Base-by-base conservation (phyloP, 2,888 invertebrate genomes). In the Ommatoiulus sabulosus region DNA sequence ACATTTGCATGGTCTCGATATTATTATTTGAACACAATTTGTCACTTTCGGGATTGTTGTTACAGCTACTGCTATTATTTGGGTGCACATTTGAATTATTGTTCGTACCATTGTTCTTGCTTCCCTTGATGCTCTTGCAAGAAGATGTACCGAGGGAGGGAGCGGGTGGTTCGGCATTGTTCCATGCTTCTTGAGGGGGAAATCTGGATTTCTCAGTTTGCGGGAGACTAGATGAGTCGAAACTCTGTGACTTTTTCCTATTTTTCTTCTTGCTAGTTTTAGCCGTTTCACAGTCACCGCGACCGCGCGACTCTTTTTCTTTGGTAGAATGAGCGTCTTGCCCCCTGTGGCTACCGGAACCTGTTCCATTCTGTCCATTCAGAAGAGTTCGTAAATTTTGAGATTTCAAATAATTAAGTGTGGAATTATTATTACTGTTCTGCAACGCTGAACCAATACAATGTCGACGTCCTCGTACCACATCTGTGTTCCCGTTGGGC, bases 331-430 rank as follows among this genome's bases (percentile, higher is more conserved):
- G 86, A 44, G 12, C 35, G 35, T 80, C 80, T 4, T 80, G 80
- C 80, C 80, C 80, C 35, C 35, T 80, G 12, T 80, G 80, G 80
- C 80, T 80, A 24, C 35, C 15, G 80, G 80, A 12, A 80, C 15
- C 15, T 7, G 12, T 35, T 35, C 35, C 80, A 35, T 80, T 80
- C 12, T 80, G 80, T 15, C 80, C 80, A 80, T 80, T 80, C 3
- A 87, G 43, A 24, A 87, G n/a, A n/a, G 87, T 57, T 57, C 57
- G 46, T 87, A 87, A 87, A 87, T 87, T 87, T 52, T 52, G 48
- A 87, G 87, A 35, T 43, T 52, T 87, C 20, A 87, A 52, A 57
- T 57, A 48, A 87, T 87, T 87, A 48, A 52, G 35, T 35, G 80
- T 35, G 35, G 80, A 35, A 35, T 80, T 80, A 15, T 80, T 80